Evolutionary conservation across 2,888 invertebrate species (phyloP).

Genomic region (Drosophila affinis): DNA sequence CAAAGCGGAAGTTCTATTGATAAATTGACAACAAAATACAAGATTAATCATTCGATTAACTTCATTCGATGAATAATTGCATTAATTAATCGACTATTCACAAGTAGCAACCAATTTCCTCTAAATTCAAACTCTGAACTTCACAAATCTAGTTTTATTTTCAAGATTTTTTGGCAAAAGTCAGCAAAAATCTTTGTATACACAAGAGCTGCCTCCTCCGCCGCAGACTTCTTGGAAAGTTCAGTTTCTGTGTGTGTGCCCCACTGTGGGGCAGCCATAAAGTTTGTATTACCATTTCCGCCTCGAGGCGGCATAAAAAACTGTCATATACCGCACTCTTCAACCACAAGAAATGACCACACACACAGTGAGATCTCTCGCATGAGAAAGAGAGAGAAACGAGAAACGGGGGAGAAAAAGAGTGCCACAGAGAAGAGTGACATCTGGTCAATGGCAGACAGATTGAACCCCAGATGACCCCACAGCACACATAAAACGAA

Average conservation of each 20-base stretch:
- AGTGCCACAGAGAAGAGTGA: slow-evolving; percentile 7
- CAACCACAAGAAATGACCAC: slow-evolving; percentile 25
- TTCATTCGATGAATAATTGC: slow-evolving; percentile 28
- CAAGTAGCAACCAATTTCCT: slow-evolving; percentile 12
- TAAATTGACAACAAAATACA: slow-evolving; percentile 17
- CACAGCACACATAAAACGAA: slow-evolving; percentile 22
- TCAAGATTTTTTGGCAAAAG: slow-evolving; percentile 30
- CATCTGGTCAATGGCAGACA: slow-evolving; percentile 38
- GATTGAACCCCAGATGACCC: slow-evolving; percentile 41
- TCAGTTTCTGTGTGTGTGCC: slow-evolving; percentile 18
- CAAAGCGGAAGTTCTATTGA: slow-evolving; percentile 23
- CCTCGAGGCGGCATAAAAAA: slow-evolving; percentile 38
- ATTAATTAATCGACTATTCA: slow-evolving; percentile 30
- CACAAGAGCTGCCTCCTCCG: slow-evolving; percentile 17
- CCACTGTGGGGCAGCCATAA: slow-evolving; percentile 32
- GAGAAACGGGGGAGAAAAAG: slow-evolving; percentile 4
- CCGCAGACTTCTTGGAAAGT: slow-evolving; percentile 27
- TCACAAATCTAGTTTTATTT: slow-evolving; percentile 9
- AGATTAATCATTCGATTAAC: slow-evolving; percentile 28
- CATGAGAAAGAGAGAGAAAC: neutral
- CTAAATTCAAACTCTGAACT: slow-evolving; percentile 14
- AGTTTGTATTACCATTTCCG: slow-evolving; percentile 42
- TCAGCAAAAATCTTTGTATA: slow-evolving; percentile 28
- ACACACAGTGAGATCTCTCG: slow-evolving; percentile 26
- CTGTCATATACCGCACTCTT: slow-evolving; percentile 35